Percentiles rank a stretch among this genome's conserved stretches.
phyloP scores from a whole-genome alignment of 2,888 invertebrate genomes.

The Sinopyrophorus schimmeli region DNA sequence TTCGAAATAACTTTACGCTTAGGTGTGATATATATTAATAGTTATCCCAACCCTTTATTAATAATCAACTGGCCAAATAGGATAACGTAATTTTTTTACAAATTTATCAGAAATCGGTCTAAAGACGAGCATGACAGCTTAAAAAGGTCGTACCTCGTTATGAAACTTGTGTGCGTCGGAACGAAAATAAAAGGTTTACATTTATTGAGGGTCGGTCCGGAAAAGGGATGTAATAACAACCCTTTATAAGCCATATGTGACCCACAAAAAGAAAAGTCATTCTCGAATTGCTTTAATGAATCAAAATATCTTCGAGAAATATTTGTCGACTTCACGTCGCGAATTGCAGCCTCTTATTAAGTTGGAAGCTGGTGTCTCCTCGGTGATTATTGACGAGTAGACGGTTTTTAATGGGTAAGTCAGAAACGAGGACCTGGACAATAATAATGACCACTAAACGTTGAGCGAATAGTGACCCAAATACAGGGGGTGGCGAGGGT shows the following conservation, averaged over 20 bases:
- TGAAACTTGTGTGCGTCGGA: slow-evolving; percentile 38
- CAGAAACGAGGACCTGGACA: slow-evolving; percentile 5
- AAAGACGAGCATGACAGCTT: slow-evolving; percentile 34
- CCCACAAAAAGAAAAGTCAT: slow-evolving; percentile 43
- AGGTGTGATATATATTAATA: slow-evolving; percentile 29
- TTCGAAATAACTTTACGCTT: slow-evolving; percentile 8
- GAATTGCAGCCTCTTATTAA: slow-evolving; percentile 1
- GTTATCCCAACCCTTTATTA: slow-evolving; percentile 7
- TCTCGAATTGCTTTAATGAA: slow-evolving; percentile 19
- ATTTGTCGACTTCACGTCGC: not conserved
- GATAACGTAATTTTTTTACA: slow-evolving; percentile 27
- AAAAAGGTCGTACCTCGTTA: slow-evolving; percentile 41
- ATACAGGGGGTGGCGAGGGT: slow-evolving; percentile 39
- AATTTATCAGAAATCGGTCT: slow-evolving; percentile 38
- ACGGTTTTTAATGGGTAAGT: slow-evolving; percentile 2
- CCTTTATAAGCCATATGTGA: slow-evolving; percentile 50
- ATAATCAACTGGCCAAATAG: slow-evolving; percentile 4
- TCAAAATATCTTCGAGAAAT: slow-evolving; percentile 2
- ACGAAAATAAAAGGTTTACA: slow-evolving; percentile 43
- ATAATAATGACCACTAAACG: slow-evolving; percentile 19
- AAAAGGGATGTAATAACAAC: slow-evolving; percentile 51
- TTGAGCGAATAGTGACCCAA: slow-evolving; percentile 24
- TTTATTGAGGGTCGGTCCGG: slow-evolving; percentile 43
- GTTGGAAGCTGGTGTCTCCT: not conserved
- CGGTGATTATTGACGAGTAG: not conserved